Evolutionary conservation across 1,140 invertebrate species (phyloP).

Genomic region (Thrips palmi): DNA sequence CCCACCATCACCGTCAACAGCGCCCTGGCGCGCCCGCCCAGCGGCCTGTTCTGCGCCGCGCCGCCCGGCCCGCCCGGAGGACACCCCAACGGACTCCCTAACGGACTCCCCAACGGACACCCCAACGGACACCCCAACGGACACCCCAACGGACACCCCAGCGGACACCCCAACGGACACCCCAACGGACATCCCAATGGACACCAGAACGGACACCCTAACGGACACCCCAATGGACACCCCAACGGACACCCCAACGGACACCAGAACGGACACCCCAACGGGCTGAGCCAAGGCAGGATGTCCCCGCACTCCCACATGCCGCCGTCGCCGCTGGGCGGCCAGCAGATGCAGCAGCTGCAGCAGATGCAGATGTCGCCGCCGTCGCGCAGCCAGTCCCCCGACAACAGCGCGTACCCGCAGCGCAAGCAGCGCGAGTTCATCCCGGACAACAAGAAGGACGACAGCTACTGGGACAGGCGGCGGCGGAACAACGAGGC

Average conservation of each 20-base stretch:
- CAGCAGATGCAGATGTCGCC: conserved; percentile 59
- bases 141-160: conserved; percentile 9
- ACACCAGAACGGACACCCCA: conserved; percentile 17
- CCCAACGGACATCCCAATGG: background rate
- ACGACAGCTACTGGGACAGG: conserved; percentile 93
- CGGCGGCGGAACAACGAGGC: conserved; percentile 90
- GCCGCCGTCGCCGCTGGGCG: conserved; percentile 23
- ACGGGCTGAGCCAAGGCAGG: conserved; percentile 10
- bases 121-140: conserved; percentile 11
- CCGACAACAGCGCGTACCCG: too few species aligned
- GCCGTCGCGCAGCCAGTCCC: too few species aligned
- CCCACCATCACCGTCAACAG: too few species aligned
- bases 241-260: conserved; percentile 17
- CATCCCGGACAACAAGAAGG: conserved; percentile 92
- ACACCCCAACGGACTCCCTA: conserved; percentile 13
- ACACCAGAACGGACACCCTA: conserved; percentile 17
- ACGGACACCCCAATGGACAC: conserved; percentile 16
- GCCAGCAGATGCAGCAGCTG: conserved; percentile 27
- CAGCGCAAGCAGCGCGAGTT: conserved; percentile 90
- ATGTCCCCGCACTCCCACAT: conserved; percentile 15
- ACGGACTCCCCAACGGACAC: conserved; percentile 11
- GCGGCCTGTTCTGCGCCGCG: conserved; percentile 1
- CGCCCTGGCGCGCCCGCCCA: background rate
- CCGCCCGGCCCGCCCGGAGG: conserved; percentile 14
- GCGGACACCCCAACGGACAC: conserved; percentile 1